Base-by-base conservation (phyloP, 2,888 invertebrate genomes). In the Agrotis ipsilon region DNA sequence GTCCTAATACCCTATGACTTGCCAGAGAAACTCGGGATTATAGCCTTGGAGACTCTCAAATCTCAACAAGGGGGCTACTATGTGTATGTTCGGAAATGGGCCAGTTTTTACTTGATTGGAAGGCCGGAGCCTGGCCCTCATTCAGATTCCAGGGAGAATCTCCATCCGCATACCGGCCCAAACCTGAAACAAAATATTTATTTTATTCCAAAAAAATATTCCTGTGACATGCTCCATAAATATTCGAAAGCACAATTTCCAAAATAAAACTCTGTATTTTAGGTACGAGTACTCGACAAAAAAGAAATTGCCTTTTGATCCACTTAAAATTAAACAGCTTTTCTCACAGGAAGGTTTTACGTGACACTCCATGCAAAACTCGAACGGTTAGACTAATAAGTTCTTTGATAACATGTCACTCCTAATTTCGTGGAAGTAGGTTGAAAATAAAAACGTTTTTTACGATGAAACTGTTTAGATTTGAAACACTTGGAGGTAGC, bases 381-480 rank as follows among this genome's bases (percentile, higher is more conserved):
- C 18, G 55, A 64, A 52, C 61, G 45, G 61, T 68, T 51, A 19
- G 14, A 48, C 43, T 64, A 79, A 79, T 65, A 49, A 54, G 57
- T 69, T 73, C 71, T 74, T 74, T 82, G 69, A 77, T 82, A 72
- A 66, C 45, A 13, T 66, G 82, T 77, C 82, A 80, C 69, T 76
- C n/a, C 60, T 72, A 59, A 70, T 82, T 80, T 69, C 21, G 32
- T 60, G 16, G 18, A 74, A 72, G 48, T 45, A 48, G 73, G 66
- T 55, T 69, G 79, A 81, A 69, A 79, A 72, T 76, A 76, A 79
- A 81, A 81, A 76, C 57, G 71, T 49, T 59, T 48, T 69, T 49
- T 27, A 49, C 45, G 55, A 48, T 9, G 46, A 14, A 14, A 55
- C 57, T 14, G 45, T 72, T 45, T 16, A 11, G 32, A 27, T 66